Conservation (phyloP, 2,113 vertebrate species). For the Anolis sagrei region DNA sequence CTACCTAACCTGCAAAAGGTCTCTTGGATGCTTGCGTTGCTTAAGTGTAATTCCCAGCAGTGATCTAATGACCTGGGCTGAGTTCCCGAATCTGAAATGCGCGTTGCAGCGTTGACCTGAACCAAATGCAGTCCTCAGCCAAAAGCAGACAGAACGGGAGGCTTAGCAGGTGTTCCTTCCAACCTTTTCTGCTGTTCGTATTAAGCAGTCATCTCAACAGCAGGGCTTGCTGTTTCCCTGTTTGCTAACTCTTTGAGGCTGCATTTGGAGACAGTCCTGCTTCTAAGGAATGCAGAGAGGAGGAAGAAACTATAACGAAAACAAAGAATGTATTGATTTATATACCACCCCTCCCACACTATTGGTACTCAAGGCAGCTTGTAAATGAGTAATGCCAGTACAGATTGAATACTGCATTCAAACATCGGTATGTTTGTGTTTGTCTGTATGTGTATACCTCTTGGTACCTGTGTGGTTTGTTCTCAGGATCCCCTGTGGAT, state of each 20-base stretch:
- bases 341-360: too few relatives aligned
- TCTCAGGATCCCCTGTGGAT: too few relatives aligned
- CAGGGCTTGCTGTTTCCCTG: not conserved
- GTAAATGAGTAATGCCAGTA: too few relatives aligned
- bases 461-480: too few relatives aligned
- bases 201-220: conserved; percentile 52
- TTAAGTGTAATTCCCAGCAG: conserved; percentile 60
- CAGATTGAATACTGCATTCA: too few relatives aligned
- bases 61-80: conserved; percentile 61
- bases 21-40: conserved; percentile 48
- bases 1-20: conserved; percentile 52
- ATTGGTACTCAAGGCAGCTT: too few relatives aligned
- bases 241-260: not conserved
- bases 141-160: conserved; percentile 46
- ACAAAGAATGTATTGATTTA: too few relatives aligned
- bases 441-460: too few relatives aligned
- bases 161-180: conserved; percentile 46
- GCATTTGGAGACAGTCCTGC: not conserved
- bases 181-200: too few relatives aligned
- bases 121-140: conserved; percentile 23
- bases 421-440: too few relatives aligned
- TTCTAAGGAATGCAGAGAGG: too few relatives aligned
- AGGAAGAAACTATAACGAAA: too few relatives aligned
- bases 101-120: not conserved
- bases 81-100: conserved; percentile 45